A percentile compares a stretch with the other conserved stretches of the same genome.
These are phyloP conservation scores for Corella eumyota DNA, from an alignment of 23 tunicate species.

Conservation along the genomic window DNA sequence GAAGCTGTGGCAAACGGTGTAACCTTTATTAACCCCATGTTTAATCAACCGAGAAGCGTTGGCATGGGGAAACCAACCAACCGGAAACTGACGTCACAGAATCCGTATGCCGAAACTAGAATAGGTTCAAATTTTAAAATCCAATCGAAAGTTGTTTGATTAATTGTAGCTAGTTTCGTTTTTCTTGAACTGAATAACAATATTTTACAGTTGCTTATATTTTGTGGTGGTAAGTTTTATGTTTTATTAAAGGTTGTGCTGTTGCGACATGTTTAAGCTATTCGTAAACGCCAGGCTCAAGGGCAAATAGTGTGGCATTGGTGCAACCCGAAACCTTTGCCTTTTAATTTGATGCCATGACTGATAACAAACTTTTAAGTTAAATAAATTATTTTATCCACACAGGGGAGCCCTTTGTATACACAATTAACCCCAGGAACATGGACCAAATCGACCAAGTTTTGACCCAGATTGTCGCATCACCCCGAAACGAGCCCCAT, in stretches of 20 bases:
- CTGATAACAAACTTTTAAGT: too few species aligned
- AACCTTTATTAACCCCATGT: slow-evolving; percentile 75
- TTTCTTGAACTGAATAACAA: too few species aligned
- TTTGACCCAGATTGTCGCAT: slow-evolving; percentile 23
- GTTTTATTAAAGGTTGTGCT: background rate
- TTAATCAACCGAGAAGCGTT: slow-evolving; percentile 28
- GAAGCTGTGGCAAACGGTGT: slow-evolving; percentile 91
- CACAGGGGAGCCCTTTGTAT: slow-evolving; percentile 68
- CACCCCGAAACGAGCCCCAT: slow-evolving; percentile 19
- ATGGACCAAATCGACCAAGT: slow-evolving; percentile 16
- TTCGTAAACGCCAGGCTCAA: background rate
- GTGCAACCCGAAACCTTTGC: slow-evolving; percentile 2
- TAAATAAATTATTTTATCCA: background rate
- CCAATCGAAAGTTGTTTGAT: background rate
- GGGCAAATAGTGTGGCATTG: background rate
- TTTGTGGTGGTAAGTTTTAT: background rate
- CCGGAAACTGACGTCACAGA: slow-evolving; percentile 67
- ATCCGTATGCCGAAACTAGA: slow-evolving; percentile 63
- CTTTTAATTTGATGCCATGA: too few species aligned
- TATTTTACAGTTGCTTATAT: too few species aligned
- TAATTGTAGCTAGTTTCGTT: too few species aligned
- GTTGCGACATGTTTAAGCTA: background rate
- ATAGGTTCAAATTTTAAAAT: slow-evolving; percentile 33
- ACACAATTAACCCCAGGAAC: slow-evolving; percentile 42
- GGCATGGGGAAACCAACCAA: slow-evolving; percentile 55